Conservation (phyloP, 2,797 vertebrate species). For the Lagorchestes hirsutus region DNA sequence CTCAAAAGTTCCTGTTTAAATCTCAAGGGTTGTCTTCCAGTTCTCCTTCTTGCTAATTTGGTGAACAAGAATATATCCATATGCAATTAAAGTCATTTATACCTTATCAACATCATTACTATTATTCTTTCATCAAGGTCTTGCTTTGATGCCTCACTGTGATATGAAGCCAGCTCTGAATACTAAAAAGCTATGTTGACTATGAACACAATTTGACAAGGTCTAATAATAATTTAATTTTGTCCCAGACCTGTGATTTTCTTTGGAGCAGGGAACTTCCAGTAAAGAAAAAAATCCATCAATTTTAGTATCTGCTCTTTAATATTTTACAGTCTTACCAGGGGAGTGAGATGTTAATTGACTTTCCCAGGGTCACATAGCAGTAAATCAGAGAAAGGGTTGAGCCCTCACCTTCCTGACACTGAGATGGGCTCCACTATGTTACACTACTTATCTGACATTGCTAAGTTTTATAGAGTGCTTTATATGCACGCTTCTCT, state of each 20-base stretch:
- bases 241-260: not conserved
- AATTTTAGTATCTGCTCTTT: not conserved
- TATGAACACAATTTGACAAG: not conserved
- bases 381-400: not conserved
- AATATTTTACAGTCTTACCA: not conserved
- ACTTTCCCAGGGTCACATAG: not conserved
- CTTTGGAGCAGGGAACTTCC: not conserved
- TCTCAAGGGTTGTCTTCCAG: not conserved
- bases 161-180: not conserved
- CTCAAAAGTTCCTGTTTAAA: not conserved
- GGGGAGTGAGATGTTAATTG: not conserved
- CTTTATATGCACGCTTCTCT: not conserved
- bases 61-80: not conserved
- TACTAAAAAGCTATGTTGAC: not conserved
- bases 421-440: not conserved
- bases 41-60: not conserved
- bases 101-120: not conserved
- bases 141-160: not conserved
- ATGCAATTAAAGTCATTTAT: not conserved
- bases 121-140: not conserved
- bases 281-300: not conserved
- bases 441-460: not conserved
- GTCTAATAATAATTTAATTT: not conserved
- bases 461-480: not conserved
- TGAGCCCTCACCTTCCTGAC: not conserved